Evolutionary conservation across 2,888 invertebrate species (phyloP).

Genomic region (Ferrisia virgata): DNA sequence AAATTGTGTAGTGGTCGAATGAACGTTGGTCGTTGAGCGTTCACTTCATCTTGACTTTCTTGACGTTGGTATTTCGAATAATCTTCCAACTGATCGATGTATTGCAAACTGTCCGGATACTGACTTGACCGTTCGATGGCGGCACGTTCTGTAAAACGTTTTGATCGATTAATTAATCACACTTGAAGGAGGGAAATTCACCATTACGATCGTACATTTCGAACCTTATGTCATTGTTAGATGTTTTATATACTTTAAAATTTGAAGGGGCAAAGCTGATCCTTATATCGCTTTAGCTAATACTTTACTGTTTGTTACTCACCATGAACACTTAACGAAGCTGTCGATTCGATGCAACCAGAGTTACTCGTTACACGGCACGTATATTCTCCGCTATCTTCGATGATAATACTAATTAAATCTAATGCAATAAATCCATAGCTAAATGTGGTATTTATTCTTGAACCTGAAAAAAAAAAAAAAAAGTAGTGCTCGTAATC

Average conservation of each 20-base stretch:
- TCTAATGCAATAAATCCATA: constrained; percentile 97
- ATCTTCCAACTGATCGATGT: constrained; percentile 86
- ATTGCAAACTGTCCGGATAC: constrained; percentile 86
- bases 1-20: constrained; percentile 82
- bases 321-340: constrained; percentile 72
- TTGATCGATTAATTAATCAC: too few species aligned
- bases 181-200: too few species aligned
- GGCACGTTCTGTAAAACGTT: constrained; percentile 61
- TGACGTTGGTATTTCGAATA: constrained; percentile 81
- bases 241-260: too few species aligned
- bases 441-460: constrained; percentile 91
- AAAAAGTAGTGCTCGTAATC: too few species aligned
- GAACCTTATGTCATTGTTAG: too few species aligned
- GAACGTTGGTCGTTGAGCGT: constrained; percentile 78
- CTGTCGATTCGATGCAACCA: constrained; percentile 82
- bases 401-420: constrained; percentile 76
- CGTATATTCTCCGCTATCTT: constrained; percentile 87
- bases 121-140: constrained; percentile 84
- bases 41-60: constrained; percentile 77
- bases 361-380: constrained; percentile 83
- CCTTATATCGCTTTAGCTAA: too few species aligned
- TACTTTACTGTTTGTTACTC: constrained; percentile 44
- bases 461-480: constrained; percentile 69
- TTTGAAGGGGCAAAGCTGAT: too few species aligned
- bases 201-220: too few species aligned